Conservation (phyloP, 2,113 vertebrate genomes). For the Strix uralensis region DNA sequence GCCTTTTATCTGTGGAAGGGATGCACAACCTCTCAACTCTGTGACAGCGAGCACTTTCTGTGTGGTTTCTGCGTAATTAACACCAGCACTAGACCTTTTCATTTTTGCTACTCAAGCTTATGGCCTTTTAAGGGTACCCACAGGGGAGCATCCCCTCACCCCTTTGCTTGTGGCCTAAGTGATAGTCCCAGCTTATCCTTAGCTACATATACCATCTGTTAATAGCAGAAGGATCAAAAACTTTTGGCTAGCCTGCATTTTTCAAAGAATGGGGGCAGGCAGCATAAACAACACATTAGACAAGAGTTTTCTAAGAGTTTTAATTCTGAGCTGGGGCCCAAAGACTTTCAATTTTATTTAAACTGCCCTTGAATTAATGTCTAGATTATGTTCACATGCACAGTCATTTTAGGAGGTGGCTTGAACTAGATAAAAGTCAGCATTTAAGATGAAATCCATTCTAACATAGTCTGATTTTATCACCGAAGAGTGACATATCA, state of each 20-base stretch:
- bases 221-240: conserved; percentile 89
- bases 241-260: conserved; percentile 80
- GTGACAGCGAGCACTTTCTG: conserved; percentile 99
- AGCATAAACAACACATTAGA: conserved; percentile 62
- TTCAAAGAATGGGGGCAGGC: conserved; percentile 67
- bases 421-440: not conserved
- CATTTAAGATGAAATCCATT: not conserved
- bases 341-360: conserved; percentile 30
- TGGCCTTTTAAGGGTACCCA: conserved; percentile 97
- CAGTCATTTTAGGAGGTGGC: not conserved
- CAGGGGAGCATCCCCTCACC: conserved; percentile 92
- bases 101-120: conserved; percentile 98
- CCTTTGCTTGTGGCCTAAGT: conserved; percentile 86
- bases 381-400: conserved; percentile 16
- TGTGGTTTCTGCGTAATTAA: conserved; percentile 99
- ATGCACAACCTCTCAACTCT: conserved; percentile 99
- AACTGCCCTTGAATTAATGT: conserved; percentile 2
- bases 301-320: conserved; percentile 52
- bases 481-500: not conserved
- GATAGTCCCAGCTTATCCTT: conserved; percentile 84
- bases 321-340: conserved; percentile 23
- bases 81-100: conserved; percentile 97
- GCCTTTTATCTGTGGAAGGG: conserved; percentile 99
- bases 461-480: conserved; percentile 9
- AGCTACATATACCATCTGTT: conserved; percentile 96